Evolutionary conservation across 2,888 invertebrate genomes (phyloP).

Genomic region (Abrostola triplasia): DNA sequence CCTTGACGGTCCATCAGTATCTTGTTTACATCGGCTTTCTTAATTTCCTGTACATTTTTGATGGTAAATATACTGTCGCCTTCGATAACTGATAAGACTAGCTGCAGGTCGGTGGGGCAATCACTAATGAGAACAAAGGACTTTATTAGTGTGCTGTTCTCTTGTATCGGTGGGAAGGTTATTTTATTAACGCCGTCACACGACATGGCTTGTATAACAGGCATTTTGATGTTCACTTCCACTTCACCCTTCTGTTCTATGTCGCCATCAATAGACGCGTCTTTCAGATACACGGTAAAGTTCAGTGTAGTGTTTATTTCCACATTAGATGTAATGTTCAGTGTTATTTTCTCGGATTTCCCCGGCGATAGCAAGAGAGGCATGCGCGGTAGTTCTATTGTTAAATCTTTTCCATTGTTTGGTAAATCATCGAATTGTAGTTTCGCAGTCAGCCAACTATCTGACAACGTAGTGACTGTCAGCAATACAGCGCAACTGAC

Average conservation of each 20-base stretch:
- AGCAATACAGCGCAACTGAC: slow-evolving; percentile 68
- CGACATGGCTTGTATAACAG: slow-evolving; percentile 78
- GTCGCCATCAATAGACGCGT: slow-evolving; percentile 74
- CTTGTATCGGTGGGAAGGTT: slow-evolving; percentile 71
- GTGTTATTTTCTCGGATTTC: slow-evolving; percentile 72
- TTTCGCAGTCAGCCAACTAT: slow-evolving; percentile 80
- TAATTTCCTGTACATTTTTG: slow-evolving; percentile 78
- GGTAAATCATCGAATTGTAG: slow-evolving; percentile 71
- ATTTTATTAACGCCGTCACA: slow-evolving; percentile 78
- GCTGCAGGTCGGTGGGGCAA: slow-evolving; percentile 75
- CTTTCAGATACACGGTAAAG: slow-evolving; percentile 73
- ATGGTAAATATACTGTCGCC: slow-evolving; percentile 75
- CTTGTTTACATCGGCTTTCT: slow-evolving; percentile 76
- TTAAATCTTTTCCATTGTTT: slow-evolving; percentile 65
- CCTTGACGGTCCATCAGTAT: slow-evolving; percentile 71
- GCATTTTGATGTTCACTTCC: slow-evolving; percentile 74
- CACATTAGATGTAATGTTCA: slow-evolving; percentile 73
- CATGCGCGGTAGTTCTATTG: slow-evolving; percentile 76
- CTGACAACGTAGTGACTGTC: slow-evolving; percentile 72
- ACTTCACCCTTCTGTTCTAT: slow-evolving; percentile 69
- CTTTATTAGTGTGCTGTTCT: slow-evolving; percentile 66
- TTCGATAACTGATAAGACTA: slow-evolving; percentile 72
- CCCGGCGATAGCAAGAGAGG: slow-evolving; percentile 77
- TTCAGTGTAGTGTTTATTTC: slow-evolving; percentile 69
- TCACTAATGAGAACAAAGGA: slow-evolving; percentile 79